These are phyloP conservation scores for Rhagoletis pomonella DNA, from an alignment of 1,140 invertebrate genomes.

Conservation along the genomic window DNA sequence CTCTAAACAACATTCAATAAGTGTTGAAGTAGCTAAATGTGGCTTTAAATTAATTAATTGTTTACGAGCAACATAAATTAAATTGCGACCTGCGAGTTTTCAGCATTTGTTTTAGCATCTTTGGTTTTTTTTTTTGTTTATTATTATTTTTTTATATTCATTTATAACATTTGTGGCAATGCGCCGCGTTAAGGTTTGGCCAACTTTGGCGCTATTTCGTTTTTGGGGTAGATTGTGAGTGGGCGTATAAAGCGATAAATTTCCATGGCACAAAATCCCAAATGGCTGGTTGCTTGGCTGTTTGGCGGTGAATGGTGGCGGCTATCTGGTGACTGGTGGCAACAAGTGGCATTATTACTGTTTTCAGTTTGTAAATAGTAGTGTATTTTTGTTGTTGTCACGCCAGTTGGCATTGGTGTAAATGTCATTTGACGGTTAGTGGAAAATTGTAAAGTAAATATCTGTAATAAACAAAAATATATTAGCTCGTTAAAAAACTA, in stretches of 20 bases:
- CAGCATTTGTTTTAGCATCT: not conserved
- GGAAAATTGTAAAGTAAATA: slow-evolving; percentile 8
- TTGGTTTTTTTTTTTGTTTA: not conserved
- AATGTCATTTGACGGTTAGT: slow-evolving; percentile 9
- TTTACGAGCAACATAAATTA: slow-evolving; percentile 48
- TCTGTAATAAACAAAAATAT: not conserved
- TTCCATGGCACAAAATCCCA: slow-evolving; percentile 30
- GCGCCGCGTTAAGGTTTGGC: slow-evolving; percentile 15
- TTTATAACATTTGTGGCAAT: not conserved
- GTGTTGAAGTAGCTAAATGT: slow-evolving; percentile 47
- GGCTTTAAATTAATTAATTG: slow-evolving; percentile 47
- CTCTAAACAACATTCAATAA: slow-evolving; percentile 1
- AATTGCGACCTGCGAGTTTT: not conserved
- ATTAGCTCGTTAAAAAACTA: slow-evolving; percentile 40
- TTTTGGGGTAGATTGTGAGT: not conserved
- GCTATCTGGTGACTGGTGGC: not conserved
- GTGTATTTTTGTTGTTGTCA: slow-evolving; percentile 46
- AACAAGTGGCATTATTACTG: slow-evolving; percentile 36
- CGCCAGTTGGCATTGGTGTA: slow-evolving; percentile 13
- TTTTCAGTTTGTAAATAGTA: slow-evolving; percentile 23
- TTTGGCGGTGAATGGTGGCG: not conserved
- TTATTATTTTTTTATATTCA: not conserved
- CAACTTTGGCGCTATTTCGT: not conserved
- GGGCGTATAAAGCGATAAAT: slow-evolving; percentile 44
- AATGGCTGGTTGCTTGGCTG: not conserved